A percentile compares a stretch with the other conserved stretches of the same genome.
Conservation (phyloP, 2,113 vertebrate genomes). For the Leiothrix lutea region DNA sequence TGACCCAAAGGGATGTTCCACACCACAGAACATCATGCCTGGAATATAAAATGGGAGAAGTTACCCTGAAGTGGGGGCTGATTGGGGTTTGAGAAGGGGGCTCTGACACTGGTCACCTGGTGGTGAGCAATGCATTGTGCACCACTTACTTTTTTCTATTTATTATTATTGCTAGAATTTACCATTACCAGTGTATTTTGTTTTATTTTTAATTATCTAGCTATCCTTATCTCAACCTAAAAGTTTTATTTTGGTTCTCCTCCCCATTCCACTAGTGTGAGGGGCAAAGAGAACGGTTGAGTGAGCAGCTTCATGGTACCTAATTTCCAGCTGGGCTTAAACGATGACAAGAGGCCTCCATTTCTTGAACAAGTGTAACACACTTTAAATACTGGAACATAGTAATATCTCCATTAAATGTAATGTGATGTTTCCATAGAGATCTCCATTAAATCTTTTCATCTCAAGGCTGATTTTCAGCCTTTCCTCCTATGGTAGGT, state of each 20-base stretch:
- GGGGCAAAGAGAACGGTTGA: not conserved
- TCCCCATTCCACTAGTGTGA: not conserved
- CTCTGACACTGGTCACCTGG: fast-evolving
- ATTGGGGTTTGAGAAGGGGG: not conserved
- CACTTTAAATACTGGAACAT: not conserved
- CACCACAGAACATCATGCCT: not conserved
- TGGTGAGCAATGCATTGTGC: not conserved
- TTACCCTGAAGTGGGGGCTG: not conserved
- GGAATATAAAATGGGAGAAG: not conserved
- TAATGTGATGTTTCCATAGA: no score
- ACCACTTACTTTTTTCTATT: not conserved
- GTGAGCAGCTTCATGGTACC: not conserved
- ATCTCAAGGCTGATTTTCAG: not conserved
- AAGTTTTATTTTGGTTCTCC: not conserved
- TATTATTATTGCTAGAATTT: not conserved
- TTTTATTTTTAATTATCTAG: not conserved
- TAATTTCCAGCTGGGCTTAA: not conserved
- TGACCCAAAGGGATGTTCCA: not conserved
- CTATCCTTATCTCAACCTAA: not conserved
- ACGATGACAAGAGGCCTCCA: not conserved
- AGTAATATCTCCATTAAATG: not conserved
- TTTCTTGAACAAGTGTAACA: not conserved
- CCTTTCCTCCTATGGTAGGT: not conserved
- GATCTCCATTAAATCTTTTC: not conserved
- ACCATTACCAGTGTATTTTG: not conserved